Evolutionary conservation across 2,113 vertebrate species (phyloP).

Genomic region (Indicator maculatus): DNA sequence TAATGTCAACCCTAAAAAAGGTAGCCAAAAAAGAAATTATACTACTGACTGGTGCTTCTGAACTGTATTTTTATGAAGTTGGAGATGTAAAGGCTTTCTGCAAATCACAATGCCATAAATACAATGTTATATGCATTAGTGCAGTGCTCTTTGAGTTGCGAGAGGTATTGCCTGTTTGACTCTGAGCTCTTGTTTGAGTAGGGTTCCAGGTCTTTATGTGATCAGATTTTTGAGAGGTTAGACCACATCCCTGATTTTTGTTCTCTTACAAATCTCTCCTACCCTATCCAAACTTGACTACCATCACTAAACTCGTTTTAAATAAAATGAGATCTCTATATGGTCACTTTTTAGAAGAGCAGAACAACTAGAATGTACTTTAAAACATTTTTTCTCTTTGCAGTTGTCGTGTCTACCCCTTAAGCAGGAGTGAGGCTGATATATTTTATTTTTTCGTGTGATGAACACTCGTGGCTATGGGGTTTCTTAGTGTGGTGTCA

Average conservation of each 20-base stretch:
- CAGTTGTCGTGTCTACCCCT: not conserved
- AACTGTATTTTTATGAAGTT: not conserved
- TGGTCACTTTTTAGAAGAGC: not conserved
- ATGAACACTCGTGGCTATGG: too few species aligned
- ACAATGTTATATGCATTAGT: not conserved
- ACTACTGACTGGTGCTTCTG: not conserved
- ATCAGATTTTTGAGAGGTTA: not conserved
- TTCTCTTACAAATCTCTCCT: not conserved
- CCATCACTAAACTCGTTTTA: not conserved
- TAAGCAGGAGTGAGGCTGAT: not conserved
- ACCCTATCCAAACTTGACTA: not conserved
- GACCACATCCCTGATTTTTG: not conserved
- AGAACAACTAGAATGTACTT: not conserved
- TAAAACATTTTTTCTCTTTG: not conserved
- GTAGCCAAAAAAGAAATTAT: not conserved
- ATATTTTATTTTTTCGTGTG: not conserved
- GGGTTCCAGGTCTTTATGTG: not conserved
- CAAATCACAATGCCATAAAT: not conserved
- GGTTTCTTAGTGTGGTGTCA: not conserved
- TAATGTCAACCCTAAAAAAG: not conserved
- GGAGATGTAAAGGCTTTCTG: not conserved
- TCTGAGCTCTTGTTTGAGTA: not conserved
- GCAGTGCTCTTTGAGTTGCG: not conserved
- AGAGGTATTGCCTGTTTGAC: not conserved
- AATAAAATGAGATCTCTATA: not conserved